A percentile compares a stretch with the other conserved stretches of the same genome.
Evolutionary conservation across 2,113 vertebrate genomes (phyloP).

Genomic region (Scomber japonicus): DNA sequence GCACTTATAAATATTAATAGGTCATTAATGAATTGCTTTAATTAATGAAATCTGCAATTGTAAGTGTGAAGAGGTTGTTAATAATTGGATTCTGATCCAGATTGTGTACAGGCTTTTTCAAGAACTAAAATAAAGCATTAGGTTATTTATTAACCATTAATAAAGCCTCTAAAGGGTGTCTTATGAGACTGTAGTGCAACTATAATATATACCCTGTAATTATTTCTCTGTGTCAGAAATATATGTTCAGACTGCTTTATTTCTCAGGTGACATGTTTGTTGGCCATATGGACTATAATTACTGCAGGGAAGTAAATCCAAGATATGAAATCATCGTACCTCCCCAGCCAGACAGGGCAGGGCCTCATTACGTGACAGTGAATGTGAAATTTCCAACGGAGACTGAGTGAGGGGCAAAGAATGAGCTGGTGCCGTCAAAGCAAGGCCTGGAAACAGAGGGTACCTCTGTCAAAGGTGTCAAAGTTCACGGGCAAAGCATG

Average conservation of each 20-base stretch:
- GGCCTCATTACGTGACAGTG: constrained; percentile 69
- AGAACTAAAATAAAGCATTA: no score
- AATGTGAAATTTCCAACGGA: constrained; percentile 72
- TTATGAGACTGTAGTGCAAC: no score
- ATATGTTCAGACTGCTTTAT: constrained; percentile 2
- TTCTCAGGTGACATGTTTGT: constrained; percentile 40
- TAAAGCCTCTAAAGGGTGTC: no score
- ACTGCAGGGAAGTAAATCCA: constrained; percentile 32
- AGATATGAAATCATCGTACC: constrained; percentile 33
- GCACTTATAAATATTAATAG: no score
- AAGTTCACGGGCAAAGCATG: constrained; percentile 79
- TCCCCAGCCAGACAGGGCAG: constrained; percentile 51
- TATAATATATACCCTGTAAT: no score
- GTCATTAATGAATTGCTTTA: no score
- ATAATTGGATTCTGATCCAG: no score
- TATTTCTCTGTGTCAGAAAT: neutral
- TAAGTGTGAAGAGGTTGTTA: no score
- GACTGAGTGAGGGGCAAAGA: constrained; percentile 65
- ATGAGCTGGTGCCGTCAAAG: constrained; percentile 73
- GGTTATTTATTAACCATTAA: no score
- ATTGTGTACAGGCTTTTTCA: no score
- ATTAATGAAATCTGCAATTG: no score
- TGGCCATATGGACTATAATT: constrained; percentile 36
- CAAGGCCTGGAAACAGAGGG: constrained; percentile 79
- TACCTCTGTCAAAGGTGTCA: constrained; percentile 84